Evolutionary conservation across 2,797 vertebrate genomes (phyloP).

Genomic region (Epinephelus malabaricus): DNA sequence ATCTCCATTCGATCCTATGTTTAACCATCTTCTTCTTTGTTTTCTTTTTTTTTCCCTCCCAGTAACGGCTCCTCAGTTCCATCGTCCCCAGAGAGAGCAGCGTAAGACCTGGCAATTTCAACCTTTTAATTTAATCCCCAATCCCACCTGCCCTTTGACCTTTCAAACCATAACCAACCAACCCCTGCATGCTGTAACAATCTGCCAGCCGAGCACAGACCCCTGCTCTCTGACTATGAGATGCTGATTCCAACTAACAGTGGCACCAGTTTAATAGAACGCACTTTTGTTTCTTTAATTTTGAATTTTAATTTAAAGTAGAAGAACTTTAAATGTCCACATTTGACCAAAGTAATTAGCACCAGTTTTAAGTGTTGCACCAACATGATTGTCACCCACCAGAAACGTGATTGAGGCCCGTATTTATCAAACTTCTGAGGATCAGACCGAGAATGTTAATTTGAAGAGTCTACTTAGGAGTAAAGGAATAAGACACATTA

Average conservation of each 20-base stretch:
- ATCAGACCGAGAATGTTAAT: too few species aligned
- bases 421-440: conserved; percentile 31
- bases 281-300: not conserved
- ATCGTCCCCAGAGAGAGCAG: conserved; percentile 81
- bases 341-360: not conserved
- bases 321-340: not conserved
- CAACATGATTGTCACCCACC: conserved; percentile 16
- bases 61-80: conserved; percentile 80
- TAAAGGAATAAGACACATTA: not conserved
- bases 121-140: conserved; percentile 28
- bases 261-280: not conserved
- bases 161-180: conserved; percentile 31
- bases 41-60: conserved; percentile 68
- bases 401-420: conserved; percentile 3
- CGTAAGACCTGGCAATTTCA: conserved; percentile 75
- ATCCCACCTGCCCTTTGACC: conserved; percentile 17
- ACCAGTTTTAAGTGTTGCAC: conserved; percentile 1
- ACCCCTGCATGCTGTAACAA: conserved; percentile 69
- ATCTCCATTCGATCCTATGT: conserved; percentile 1
- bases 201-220: conserved; percentile 56
- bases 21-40: conserved; percentile 56
- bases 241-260: conserved; percentile 18
- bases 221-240: not conserved
- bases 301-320: not conserved
- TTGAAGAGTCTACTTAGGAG: not conserved